Conservation (phyloP, 2,113 vertebrate genomes). For the Anguilla japonica region DNA sequence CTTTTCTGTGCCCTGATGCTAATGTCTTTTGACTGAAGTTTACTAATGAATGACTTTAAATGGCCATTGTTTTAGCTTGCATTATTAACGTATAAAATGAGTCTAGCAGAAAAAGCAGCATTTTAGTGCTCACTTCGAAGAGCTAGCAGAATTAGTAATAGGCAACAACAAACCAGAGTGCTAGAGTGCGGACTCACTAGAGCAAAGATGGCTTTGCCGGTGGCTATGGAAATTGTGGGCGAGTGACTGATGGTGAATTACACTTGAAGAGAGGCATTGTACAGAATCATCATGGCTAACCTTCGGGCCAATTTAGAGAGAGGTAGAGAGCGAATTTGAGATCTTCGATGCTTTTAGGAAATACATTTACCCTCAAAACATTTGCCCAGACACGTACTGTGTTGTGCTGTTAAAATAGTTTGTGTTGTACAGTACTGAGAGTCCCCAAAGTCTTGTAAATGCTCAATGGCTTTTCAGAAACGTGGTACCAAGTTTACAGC, state of each 20-base stretch:
- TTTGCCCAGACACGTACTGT: too few relatives aligned
- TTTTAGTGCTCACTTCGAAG: background rate
- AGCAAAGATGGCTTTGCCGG: background rate
- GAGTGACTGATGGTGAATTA: background rate
- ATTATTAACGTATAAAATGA: background rate
- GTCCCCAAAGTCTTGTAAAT: too few relatives aligned
- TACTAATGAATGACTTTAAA: background rate
- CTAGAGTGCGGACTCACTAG: background rate
- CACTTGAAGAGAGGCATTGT: background rate
- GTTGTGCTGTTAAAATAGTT: background rate
- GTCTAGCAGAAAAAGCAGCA: background rate
- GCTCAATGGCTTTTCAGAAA: too few relatives aligned
- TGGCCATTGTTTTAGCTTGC: background rate
- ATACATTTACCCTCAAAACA: background rate
- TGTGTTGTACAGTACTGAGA: background rate
- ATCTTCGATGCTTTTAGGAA: background rate
- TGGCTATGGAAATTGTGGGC: background rate
- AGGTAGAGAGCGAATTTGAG: background rate
- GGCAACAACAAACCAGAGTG: background rate
- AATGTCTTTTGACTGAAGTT: conserved; percentile 9
- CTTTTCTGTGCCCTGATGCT: background rate
- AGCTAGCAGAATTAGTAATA: background rate
- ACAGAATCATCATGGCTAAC: too few relatives aligned
- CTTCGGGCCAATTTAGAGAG: too few relatives aligned
- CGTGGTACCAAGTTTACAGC: too few relatives aligned